phyloP scores from a whole-genome alignment of 2,113 vertebrate genomes.

The Emydocephalus ijimae region DNA sequence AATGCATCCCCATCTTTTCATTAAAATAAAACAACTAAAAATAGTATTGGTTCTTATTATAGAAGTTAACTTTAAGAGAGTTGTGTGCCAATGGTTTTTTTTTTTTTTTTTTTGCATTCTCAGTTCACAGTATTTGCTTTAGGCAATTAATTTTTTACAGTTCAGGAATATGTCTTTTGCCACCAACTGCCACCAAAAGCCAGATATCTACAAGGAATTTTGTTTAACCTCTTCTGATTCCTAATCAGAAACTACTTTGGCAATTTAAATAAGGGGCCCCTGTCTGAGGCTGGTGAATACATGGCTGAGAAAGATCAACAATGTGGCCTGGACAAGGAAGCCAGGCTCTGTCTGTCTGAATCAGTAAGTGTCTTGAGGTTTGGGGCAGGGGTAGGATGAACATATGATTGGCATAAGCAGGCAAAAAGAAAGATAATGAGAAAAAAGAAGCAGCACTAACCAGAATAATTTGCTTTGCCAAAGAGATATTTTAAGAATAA shows the following conservation, averaged over 20 bases:
- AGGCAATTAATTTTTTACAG: background rate
- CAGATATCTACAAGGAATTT: background rate
- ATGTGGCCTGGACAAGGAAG: background rate
- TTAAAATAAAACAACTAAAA: background rate
- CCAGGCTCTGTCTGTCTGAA: background rate
- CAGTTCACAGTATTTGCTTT: background rate
- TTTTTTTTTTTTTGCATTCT: background rate
- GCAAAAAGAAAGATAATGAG: background rate
- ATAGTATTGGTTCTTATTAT: background rate
- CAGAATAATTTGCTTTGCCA: background rate
- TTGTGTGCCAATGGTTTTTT: background rate
- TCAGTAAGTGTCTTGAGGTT: background rate
- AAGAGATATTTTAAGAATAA: background rate
- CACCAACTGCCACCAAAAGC: background rate
- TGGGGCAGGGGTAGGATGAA: background rate
- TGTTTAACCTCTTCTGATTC: fast-evolving
- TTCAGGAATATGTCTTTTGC: background rate
- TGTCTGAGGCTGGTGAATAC: background rate
- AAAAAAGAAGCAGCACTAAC: background rate
- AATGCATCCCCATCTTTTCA: background rate
- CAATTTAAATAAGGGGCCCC: background rate
- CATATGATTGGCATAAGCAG: background rate
- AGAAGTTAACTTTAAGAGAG: background rate
- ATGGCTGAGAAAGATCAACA: background rate
- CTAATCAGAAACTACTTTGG: conserved; percentile 1